Evolutionary conservation across 2,113 vertebrate species (phyloP).

Genomic region (Percina caprodes): DNA sequence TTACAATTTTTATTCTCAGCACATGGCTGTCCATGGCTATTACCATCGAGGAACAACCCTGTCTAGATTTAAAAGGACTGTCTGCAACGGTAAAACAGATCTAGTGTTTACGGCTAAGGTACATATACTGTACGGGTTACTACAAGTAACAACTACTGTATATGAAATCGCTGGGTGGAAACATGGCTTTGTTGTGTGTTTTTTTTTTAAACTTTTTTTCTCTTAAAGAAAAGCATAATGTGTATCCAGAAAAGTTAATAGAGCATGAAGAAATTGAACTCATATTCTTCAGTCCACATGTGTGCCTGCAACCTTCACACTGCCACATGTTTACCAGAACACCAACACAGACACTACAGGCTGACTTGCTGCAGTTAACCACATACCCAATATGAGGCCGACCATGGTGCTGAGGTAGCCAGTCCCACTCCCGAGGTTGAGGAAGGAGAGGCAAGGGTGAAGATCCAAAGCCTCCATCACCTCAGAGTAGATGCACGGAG

Average conservation of each 20-base stretch:
- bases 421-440: constrained; percentile 97
- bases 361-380: neutral
- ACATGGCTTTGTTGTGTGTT: too few relatives aligned
- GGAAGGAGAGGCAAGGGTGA: constrained; percentile 93
- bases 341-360: neutral
- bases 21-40: too few relatives aligned
- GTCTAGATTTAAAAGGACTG: too few relatives aligned
- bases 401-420: constrained; percentile 99
- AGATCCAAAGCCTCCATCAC: constrained; percentile 99
- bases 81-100: too few relatives aligned
- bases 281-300: neutral
- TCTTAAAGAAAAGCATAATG: too few relatives aligned
- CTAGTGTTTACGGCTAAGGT: too few relatives aligned
- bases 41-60: too few relatives aligned
- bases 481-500: constrained; percentile 97
- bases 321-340: neutral
- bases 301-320: neutral
- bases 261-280: neutral
- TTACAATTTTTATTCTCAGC: too few relatives aligned
- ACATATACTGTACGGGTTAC: too few relatives aligned
- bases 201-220: too few relatives aligned
- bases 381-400: constrained; percentile 94
- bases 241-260: neutral
- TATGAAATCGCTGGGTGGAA: too few relatives aligned
- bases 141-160: too few relatives aligned